Evolutionary conservation across 2,113 vertebrate genomes (phyloP), one percentile per base, ranked within the genome.

Genomic region (Garra rufa): DNA sequence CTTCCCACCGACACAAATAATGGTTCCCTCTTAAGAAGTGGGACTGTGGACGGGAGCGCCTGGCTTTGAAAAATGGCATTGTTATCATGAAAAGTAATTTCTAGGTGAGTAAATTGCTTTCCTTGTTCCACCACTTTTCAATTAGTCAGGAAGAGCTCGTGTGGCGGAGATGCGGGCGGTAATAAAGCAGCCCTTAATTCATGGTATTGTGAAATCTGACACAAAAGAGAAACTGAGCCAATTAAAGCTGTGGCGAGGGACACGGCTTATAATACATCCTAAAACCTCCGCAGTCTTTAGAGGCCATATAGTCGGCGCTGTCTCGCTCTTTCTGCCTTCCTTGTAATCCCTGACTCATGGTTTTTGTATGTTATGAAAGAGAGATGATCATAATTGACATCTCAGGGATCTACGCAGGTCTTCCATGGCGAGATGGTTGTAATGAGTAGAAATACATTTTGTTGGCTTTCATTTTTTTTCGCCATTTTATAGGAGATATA

Each of bases 61-160:
- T 19, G 24, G 48, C 50, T 81, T 59, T 85, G 79, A 89, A 84
- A 88, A 82, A 71, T 70, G 69, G 81, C 75, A 86, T 84, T 84
- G 86, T 86, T 86, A 80, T 83, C 84, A 88, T 84, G 82, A 86
- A 85, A 86, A 86, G 88, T 87, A 82, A 87, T 82, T 86, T 86
- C 84, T 82, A 88, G 82, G 82, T 88, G 79, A 88, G 85, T 82
- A 88, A 89, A 89, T 89, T 88, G 86, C 86, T 89, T 89, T 88
- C 78, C 86, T 86, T 89, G 86, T 88, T 89, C 84, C 75, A 26
- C 67, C 75, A 76, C 75, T 89, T 86, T 89, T 88, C 88, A 89
- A 85, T 89, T 87, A 89, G 79, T 88, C 82, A 65, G 69, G 69
- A 65, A 70, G 46, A 77, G 80, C 67, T 78, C 24, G 85, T 55